These are phyloP conservation scores for Plectus sambesii DNA, from an alignment of 1,140 invertebrate genomes.

Conservation along the genomic window DNA sequence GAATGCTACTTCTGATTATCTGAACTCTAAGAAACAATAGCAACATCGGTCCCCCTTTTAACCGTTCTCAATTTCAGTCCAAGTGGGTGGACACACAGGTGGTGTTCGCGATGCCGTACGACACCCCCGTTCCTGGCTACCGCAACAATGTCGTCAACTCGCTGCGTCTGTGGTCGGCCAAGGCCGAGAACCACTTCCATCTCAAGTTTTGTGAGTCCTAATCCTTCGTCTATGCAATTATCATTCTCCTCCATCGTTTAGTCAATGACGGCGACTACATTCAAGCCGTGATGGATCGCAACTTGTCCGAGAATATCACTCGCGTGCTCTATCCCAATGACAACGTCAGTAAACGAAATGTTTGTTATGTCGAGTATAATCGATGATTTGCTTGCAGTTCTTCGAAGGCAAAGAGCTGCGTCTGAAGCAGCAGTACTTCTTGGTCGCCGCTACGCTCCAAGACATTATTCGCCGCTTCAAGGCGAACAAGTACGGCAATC, in stretches of 20 bases:
- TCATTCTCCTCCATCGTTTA: constrained; percentile 47
- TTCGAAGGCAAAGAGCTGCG: constrained; percentile 95
- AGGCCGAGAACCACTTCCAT: constrained; percentile 85
- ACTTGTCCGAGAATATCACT: constrained; percentile 88
- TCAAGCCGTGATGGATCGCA: constrained; percentile 87
- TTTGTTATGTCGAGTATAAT: no score
- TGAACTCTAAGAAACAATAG: no score
- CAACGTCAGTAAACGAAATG: constrained; percentile 55
- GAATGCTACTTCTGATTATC: no score
- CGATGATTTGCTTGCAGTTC: constrained; percentile 51
- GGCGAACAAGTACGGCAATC: constrained; percentile 77
- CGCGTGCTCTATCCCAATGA: constrained; percentile 93
- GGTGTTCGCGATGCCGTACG: constrained; percentile 93
- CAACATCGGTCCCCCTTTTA: no score
- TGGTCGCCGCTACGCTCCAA: constrained; percentile 92
- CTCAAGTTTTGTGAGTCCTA: constrained; percentile 90
- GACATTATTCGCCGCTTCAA: constrained; percentile 78
- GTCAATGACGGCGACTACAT: constrained; percentile 98
- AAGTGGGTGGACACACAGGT: constrained; percentile 37
- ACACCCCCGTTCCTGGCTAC: constrained; percentile 89
- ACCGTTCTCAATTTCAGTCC: no score
- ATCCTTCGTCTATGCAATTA: no score
- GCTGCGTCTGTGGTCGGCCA: constrained; percentile 87
- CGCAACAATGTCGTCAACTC: constrained; percentile 93
- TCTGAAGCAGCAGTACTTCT: constrained; percentile 97